phyloP scores from a whole-genome alignment of 2,113 vertebrate genomes.

The Prinia subflava region DNA sequence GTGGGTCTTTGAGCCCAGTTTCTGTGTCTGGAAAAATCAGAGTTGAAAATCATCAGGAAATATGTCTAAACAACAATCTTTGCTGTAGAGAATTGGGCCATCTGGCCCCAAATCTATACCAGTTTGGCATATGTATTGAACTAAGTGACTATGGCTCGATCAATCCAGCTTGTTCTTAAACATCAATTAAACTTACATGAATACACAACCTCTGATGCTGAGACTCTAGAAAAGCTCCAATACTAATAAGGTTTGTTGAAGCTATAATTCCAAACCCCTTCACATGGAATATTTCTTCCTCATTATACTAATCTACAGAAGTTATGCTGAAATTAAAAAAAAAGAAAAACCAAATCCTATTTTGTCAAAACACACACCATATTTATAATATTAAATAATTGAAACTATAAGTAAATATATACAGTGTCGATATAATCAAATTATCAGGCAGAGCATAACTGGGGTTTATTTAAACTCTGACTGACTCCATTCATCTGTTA shows the following conservation, averaged over 20 bases:
- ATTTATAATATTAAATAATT: slow-evolving; percentile 53
- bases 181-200: not conserved
- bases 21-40: not conserved
- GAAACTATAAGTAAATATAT: slow-evolving; percentile 40
- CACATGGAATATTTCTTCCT: not conserved
- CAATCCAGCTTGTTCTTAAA: slow-evolving; percentile 8
- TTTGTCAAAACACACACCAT: slow-evolving; percentile 16
- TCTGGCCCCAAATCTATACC: not conserved
- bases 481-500: slow-evolving; percentile 32
- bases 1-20: not conserved
- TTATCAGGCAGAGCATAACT: slow-evolving; percentile 17
- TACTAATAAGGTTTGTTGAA: slow-evolving; percentile 16
- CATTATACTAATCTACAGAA: not conserved
- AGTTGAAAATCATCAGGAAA: not conserved
- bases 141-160: not conserved
- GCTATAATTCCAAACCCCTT: not conserved
- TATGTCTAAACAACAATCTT: not conserved
- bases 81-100: not conserved
- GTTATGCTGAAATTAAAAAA: slow-evolving; percentile 6
- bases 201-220: not conserved
- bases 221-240: not conserved
- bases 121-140: not conserved
- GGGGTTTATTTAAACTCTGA: slow-evolving; percentile 55
- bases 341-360: not conserved
- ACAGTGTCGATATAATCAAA: slow-evolving; percentile 23